A percentile compares a stretch with the other conserved stretches of the same genome.
phyloP scores from a whole-genome alignment of 2,797 vertebrate species.

The Meriones psammophilus region DNA sequence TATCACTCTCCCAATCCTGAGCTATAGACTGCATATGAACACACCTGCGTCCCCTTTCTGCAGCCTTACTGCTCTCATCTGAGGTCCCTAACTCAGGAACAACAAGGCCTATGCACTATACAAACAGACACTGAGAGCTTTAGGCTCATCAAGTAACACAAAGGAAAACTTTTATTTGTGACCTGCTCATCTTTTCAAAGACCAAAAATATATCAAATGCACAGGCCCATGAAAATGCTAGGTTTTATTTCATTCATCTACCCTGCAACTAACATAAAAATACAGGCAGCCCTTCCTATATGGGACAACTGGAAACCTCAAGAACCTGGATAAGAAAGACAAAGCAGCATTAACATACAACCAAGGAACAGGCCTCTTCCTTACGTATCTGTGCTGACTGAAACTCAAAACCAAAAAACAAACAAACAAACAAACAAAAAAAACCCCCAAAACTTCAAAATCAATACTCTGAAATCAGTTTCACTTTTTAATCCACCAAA shows the following conservation, averaged over 20 bases:
- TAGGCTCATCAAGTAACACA: constrained; percentile 35
- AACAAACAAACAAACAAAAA: not conserved
- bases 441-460: constrained; percentile 11
- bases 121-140: not conserved
- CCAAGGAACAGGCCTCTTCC: constrained; percentile 43
- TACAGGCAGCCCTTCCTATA: constrained; percentile 49
- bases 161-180: constrained; percentile 55
- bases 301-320: constrained; percentile 45
- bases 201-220: constrained; percentile 46
- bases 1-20: constrained; percentile 14
- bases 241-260: constrained; percentile 47
- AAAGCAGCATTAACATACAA: constrained; percentile 59
- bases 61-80: constrained; percentile 6
- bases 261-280: constrained; percentile 59
- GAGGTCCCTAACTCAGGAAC: constrained; percentile 26
- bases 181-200: constrained; percentile 34
- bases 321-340: constrained; percentile 17
- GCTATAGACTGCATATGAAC: not conserved
- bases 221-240: constrained; percentile 55
- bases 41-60: constrained; percentile 46
- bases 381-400: constrained; percentile 44
- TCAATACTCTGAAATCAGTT: constrained; percentile 54
- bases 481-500: constrained; percentile 52
- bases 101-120: not conserved
- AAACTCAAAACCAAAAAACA: constrained; percentile 48